A percentile compares a stretch with the other conserved stretches of the same genome.
These are phyloP conservation scores for Temnothorax ravouxi DNA, from an alignment of 2,888 invertebrate genomes.

Conservation along the genomic window DNA sequence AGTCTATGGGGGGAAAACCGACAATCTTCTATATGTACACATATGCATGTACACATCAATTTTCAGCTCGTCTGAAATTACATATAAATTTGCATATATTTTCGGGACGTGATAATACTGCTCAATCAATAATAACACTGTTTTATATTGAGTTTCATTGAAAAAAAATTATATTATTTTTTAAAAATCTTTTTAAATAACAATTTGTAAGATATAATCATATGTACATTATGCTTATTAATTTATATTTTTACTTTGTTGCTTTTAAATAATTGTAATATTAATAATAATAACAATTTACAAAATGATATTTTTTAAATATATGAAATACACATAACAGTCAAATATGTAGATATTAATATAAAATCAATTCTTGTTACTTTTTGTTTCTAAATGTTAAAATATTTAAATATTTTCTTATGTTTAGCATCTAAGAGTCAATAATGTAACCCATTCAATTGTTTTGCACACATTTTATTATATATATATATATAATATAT, in stretches of 20 bases:
- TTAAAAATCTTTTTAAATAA: neutral
- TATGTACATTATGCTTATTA: neutral
- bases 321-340: neutral
- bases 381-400: neutral
- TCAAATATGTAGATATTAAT: neutral
- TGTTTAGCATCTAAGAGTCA: neutral
- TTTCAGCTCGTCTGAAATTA: neutral
- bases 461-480: neutral
- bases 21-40: slow-evolving; percentile 76
- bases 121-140: neutral
- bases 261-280: neutral
- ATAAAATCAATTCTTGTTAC: neutral
- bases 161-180: neutral
- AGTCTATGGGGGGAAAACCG: slow-evolving; percentile 72
- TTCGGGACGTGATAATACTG: neutral
- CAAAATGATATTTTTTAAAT: neutral
- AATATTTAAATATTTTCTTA: slow-evolving; percentile 14
- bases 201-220: neutral
- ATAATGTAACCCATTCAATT: neutral
- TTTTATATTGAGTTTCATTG: neutral
- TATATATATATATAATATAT: too few relatives aligned
- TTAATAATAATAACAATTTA: neutral
- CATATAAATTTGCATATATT: neutral
- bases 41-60: neutral
- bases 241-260: neutral